Percentiles rank a stretch among this genome's conserved stretches.
Evolutionary conservation across 1,140 invertebrate species (phyloP).

Genomic region (Drosophila insularis): DNA sequence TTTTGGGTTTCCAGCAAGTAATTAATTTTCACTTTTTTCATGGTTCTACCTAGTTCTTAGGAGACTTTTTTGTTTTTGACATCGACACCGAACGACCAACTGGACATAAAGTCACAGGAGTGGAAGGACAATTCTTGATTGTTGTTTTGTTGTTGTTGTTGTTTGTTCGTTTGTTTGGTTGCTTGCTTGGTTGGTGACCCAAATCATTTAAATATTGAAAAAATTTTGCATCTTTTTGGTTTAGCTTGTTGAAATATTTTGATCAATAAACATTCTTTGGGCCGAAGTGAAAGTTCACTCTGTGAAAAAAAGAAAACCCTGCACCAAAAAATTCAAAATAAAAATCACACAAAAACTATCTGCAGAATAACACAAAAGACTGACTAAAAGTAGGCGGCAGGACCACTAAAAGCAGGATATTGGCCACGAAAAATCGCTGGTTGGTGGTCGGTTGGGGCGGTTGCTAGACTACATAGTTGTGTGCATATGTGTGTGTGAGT

Average conservation of each 20-base stretch:
- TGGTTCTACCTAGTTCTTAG: conserved; percentile 28
- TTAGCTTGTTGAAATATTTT: background rate
- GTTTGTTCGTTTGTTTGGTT: too few species aligned
- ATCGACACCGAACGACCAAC: background rate
- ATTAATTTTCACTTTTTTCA: conserved; percentile 61
- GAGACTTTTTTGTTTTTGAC: background rate
- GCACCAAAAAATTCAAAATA: background rate
- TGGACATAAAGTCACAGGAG: too few species aligned
- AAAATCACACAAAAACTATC: conserved; percentile 5
- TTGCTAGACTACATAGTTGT: too few species aligned
- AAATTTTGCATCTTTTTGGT: background rate
- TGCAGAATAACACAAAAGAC: background rate
- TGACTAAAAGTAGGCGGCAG: background rate
- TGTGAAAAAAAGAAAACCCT: background rate
- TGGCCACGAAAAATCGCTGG: conserved; percentile 6
- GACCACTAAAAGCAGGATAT: background rate
- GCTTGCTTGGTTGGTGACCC: background rate
- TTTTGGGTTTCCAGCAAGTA: conserved; percentile 31
- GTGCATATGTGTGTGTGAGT: background rate
- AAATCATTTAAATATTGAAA: background rate
- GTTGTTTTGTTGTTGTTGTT: too few species aligned
- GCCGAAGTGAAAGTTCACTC: background rate
- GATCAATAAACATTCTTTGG: background rate
- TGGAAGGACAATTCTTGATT: too few species aligned
- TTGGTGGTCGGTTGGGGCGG: background rate